Evolutionary conservation across 2,113 vertebrate genomes (phyloP), one percentile per base, ranked within the genome.

Genomic region (Ursus arctos): DNA sequence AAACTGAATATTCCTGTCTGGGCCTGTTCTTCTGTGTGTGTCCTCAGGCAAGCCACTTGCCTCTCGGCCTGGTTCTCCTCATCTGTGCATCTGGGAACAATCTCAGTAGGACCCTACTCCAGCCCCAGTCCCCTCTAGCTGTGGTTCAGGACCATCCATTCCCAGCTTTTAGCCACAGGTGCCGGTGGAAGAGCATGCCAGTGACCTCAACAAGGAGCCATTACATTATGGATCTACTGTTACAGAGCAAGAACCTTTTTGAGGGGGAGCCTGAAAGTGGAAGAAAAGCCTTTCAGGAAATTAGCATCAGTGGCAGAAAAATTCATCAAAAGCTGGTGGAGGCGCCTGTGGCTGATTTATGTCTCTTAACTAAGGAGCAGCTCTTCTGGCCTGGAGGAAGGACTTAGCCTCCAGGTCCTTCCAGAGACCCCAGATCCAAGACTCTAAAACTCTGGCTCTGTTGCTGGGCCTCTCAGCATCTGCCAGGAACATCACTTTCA

Each of bases 281-380:
- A 94, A 96, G 76, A 82, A 96, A 97, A 84, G 71, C 49, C 92
- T 95, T 98, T 98, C 79, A 95, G 97, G 93, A 98, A 97, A 98
- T 98, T 83, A 97, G 84, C 82, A 86, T 76, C 57, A 83, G 83
- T 94, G 83, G 82, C 91, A 86, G 94, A 79, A 94, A 95, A 95
- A 96, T 98, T 92, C 61, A 92, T 98, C 94, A 98, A 85, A 84
- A 97, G 74, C 83, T 88, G 83, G 79, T 79, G 90, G 80, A 72
- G 77, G 69, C 49, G 33, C 76, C 84, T 67, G 28, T 83, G 83
- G 80, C 72, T 94, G 71, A 95, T 94, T 97, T 92, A 90, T 47
- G 76, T 74, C 57, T 96, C 80, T 92, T 81, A 33, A 31, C 69
- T 77, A 93, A 86, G 51, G 21, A 95, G 49, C 26, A 94, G 63